Percentiles rank a stretch among this genome's conserved stretches.
phyloP scores from a whole-genome alignment of 2,797 vertebrate species.

The Peromyscus melanophrys region DNA sequence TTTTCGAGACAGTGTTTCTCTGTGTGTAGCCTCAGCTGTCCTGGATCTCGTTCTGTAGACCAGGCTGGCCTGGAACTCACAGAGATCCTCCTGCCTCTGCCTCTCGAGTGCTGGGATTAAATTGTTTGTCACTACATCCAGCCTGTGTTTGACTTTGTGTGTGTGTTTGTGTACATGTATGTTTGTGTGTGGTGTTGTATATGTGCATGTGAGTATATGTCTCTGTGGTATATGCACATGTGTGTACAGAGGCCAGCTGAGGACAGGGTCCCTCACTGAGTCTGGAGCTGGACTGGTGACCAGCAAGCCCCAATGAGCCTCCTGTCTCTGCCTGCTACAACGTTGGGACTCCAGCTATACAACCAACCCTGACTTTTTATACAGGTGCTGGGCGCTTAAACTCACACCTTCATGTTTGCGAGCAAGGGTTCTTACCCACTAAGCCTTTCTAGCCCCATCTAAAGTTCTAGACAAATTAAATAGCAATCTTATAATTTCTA shows the following conservation, averaged over 20 bases:
- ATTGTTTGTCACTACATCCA: not conserved
- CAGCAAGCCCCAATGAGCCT: not conserved
- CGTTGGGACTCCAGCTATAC: not conserved
- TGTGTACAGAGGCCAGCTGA: not conserved
- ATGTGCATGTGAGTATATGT: not conserved
- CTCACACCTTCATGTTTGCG: not conserved
- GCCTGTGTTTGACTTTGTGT: not conserved
- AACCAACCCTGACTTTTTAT: not conserved
- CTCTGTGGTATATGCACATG: not conserved
- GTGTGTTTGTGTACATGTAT: not conserved
- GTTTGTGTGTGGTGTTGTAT: not conserved
- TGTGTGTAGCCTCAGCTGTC: not conserved
- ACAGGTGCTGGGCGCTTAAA: not conserved
- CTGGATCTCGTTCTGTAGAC: not conserved
- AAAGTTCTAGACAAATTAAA: conserved; percentile 56
- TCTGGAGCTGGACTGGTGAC: not conserved
- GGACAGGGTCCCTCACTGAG: not conserved
- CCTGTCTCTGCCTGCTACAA: not conserved
- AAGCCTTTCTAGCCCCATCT: not conserved
- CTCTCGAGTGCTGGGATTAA: not conserved
- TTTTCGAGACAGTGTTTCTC: not conserved
- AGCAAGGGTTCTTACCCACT: not conserved
- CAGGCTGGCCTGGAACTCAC: not conserved
- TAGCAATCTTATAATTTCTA: conserved; percentile 37
- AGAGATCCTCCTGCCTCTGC: not conserved